Conservation (phyloP, 2,888 invertebrate genomes). For the Steinernema carpocapsae region DNA sequence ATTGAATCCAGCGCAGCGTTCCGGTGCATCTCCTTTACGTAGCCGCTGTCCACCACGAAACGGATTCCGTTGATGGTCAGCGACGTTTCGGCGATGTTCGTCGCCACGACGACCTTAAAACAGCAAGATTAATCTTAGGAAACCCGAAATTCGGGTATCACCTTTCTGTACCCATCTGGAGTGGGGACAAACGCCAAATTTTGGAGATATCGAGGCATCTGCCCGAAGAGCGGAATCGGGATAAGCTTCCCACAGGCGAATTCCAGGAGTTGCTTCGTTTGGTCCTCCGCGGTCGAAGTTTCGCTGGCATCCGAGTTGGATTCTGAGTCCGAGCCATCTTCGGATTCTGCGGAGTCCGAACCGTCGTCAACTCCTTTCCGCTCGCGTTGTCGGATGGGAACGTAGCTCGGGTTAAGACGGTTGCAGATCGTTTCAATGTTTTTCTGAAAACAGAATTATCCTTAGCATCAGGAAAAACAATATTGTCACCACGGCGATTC, state of each 20-base stretch:
- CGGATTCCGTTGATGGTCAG: conserved; percentile 27
- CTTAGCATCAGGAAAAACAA: too few relatives aligned
- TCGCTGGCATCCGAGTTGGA: background rate
- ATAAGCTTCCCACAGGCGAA: background rate
- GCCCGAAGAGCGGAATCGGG: background rate
- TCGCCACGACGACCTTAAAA: conserved; percentile 15
- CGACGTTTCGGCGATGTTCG: conserved; percentile 12
- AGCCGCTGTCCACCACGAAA: conserved; percentile 13
- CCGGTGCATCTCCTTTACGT: conserved; percentile 8
- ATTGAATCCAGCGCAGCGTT: background rate
- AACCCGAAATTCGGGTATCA: background rate
- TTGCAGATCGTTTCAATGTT: background rate
- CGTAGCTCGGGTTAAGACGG: background rate
- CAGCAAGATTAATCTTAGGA: too few relatives aligned
- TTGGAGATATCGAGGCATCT: background rate
- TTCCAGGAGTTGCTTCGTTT: background rate
- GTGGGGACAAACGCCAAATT: background rate
- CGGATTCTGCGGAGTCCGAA: background rate
- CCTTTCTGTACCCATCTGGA: background rate
- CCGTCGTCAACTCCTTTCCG: background rate
- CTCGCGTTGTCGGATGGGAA: background rate
- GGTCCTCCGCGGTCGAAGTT: background rate
- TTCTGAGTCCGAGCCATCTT: background rate
- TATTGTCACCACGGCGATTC: too few relatives aligned
- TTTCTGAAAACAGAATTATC: background rate